Base-by-base conservation (phyloP, 2,113 vertebrate genomes). In the Apteryx mantelli region DNA sequence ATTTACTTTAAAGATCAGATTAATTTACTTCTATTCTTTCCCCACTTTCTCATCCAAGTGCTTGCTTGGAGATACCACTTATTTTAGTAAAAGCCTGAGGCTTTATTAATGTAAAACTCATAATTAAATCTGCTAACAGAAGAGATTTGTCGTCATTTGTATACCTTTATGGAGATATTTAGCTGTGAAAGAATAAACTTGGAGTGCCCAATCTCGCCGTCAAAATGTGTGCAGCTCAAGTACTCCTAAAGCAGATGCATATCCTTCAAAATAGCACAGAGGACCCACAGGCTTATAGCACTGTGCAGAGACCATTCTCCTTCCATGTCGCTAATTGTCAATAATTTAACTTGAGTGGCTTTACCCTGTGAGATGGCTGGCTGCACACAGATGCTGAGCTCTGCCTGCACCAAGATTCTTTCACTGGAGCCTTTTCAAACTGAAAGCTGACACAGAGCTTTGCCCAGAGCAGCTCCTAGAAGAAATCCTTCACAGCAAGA, bases 401-500 rank as follows among this genome's bases (percentile, higher is more conserved):
- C 95, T 65, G 65, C 83, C 50, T 61, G 25, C 25, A 78, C n/a
- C 20, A 78, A 30, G 17, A 7, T 83, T 93, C 83, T 74, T 86
- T 91, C 46, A 81, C 77, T 88, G 26, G 77, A 95, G 82, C 44
- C 32, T 25, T 50, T 91, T 65, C 26, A 87, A 94, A 75, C 4
- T 79, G 79, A 55, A 86, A 78, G 30, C n/a, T 89, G 88, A 53
- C 58, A 79, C 88, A 79, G 52, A 87, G 53, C 82, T 97, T 91
- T 88, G 77, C 79, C 42, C 52, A 46, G 74, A 91, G 81, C 60
- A 93, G 32, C 64, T 71, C 85, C 32, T 63, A 46, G 38, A 50
- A 79, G 70, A 95, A 95, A 80, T 61, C 44, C 50, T 97, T 96
- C 63, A 68, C 30, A 92, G 73, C 7, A 66, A 82, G 26, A 50